Evolutionary conservation across 2,888 invertebrate species (phyloP), one percentile per base, ranked within the genome.

Genomic region (Acronicta psi): DNA sequence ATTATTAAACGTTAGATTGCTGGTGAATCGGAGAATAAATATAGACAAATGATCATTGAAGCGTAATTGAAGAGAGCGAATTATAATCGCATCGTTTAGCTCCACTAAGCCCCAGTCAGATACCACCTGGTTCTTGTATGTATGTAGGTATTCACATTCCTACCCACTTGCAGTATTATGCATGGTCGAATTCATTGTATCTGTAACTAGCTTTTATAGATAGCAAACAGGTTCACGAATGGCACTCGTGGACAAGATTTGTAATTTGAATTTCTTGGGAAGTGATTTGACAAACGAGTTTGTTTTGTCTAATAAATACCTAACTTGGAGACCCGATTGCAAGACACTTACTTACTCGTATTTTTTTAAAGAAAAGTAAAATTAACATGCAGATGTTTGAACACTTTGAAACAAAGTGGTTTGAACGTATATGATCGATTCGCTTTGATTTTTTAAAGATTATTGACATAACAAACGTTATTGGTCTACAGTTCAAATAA

Each of bases 91-190:
- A 44, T 53, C 42, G 61, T 58, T 64, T 6, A 41, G 63, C 58
- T 63, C 45, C 41, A 62, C 13, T 67, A 52, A 54, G 17, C 45
- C 20, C 7, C 43, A 61, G 34, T 53, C 37, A 56, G 37, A 47
- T 57, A 52, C 67, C 50, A 46, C 41, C 41, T 53, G 53, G 37
- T 55, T 63, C 57, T 41, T 53, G 11, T 58, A 54, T 61, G 49
- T 47, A 57, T 37, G 34, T 58, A 53, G 65, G 51, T 47, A 59
- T 40, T 34, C 66, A 52, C 68, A 78, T 77, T 75, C 76, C 58
- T 71, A 64, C 66, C 68, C 62, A 75, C 59, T 70, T 77, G 60
- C 41, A 59, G 59, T 34, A 42, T 58, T 56, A 75, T 71, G 77
- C 68, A 54, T 42, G 43, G 43, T 23, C 42, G 55, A 45, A 60